Conservation (phyloP, 2,888 invertebrate species). For the Ganaspis brasiliensis region DNA sequence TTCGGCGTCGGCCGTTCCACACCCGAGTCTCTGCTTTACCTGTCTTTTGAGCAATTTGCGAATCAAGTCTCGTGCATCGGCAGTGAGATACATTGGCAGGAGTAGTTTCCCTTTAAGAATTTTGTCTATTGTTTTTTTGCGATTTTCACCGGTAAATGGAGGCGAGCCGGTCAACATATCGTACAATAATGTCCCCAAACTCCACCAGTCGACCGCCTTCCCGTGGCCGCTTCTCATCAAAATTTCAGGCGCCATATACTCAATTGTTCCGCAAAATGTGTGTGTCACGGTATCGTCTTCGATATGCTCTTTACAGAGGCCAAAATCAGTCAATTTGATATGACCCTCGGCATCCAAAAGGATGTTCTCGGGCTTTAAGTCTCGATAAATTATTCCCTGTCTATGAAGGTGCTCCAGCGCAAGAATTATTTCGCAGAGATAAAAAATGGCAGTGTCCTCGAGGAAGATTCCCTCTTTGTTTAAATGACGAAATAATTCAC, state of each 20-base stretch:
- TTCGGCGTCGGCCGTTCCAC: constrained; percentile 90
- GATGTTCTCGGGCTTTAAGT: constrained; percentile 99
- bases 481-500: constrained; percentile 89
- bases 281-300: constrained; percentile 96
- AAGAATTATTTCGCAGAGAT: constrained; percentile 87
- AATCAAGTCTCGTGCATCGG: constrained; percentile 97
- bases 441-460: constrained; percentile 87
- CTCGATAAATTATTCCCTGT: constrained; percentile 88
- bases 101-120: constrained; percentile 97
- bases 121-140: constrained; percentile 99
- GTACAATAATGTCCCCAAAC: constrained; percentile 98
- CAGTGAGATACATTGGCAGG: constrained; percentile 96
- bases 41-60: constrained; percentile 92
- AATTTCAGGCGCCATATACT: constrained; percentile 99
- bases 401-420: constrained; percentile 88
- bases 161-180: constrained; percentile 99
- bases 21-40: constrained; percentile 92
- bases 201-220: constrained; percentile 99
- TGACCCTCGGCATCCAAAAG: constrained; percentile 97
- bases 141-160: constrained; percentile 97
- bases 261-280: constrained; percentile 99
- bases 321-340: constrained; percentile 81
- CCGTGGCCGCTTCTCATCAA: constrained; percentile 98
- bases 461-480: constrained; percentile 89
- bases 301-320: constrained; percentile 78